Conservation (phyloP, 2,113 vertebrate genomes). For the Fulica atra region DNA sequence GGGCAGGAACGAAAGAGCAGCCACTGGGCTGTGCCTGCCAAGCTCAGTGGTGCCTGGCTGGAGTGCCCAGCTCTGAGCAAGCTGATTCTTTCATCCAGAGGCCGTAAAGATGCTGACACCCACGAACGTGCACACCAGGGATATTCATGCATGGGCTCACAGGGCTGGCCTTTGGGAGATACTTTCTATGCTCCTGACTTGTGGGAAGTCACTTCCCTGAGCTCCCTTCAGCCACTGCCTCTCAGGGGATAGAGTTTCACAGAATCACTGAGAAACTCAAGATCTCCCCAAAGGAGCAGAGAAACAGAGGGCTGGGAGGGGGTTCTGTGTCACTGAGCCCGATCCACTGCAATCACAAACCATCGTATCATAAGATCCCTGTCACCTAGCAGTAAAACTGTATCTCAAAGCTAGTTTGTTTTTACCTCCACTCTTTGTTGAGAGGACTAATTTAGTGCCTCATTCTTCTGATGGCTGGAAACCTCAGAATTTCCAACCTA, state of each 20-base stretch:
- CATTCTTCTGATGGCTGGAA: background rate
- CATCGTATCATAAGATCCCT: background rate
- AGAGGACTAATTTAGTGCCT: background rate
- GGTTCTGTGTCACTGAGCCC: background rate
- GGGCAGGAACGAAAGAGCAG: background rate
- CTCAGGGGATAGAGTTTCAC: background rate
- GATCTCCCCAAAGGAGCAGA: background rate
- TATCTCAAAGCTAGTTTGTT: background rate
- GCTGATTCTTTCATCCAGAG: background rate
- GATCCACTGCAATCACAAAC: background rate
- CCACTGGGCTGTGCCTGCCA: background rate
- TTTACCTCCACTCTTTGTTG: background rate
- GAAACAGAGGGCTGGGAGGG: background rate
- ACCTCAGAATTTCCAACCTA: background rate
- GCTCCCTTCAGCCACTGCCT: background rate
- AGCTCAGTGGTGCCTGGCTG: background rate
- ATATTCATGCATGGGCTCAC: background rate
- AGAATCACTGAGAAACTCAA: background rate
- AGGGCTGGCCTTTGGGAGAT: background rate
- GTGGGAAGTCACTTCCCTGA: background rate
- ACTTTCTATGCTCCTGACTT: background rate
- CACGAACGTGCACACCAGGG: background rate
- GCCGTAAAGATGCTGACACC: conserved; percentile 29
- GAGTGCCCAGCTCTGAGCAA: background rate
- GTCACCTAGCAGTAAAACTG: background rate